Evolutionary conservation across 2,797 vertebrate species (phyloP).

Genomic region (Megalops cyprinoides): DNA sequence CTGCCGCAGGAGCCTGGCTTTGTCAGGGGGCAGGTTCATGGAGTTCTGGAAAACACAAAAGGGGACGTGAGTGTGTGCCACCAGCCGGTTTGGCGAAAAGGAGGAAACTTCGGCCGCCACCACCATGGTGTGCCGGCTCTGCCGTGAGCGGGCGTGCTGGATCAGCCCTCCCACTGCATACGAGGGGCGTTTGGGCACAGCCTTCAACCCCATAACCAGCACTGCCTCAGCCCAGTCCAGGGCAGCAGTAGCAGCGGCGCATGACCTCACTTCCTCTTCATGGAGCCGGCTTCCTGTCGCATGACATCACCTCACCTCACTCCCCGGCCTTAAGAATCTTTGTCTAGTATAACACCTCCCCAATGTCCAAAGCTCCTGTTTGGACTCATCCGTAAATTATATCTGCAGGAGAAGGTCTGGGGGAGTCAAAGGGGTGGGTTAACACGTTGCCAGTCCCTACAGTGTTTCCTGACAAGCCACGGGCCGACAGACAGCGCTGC

Average conservation of each 20-base stretch:
- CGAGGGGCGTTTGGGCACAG: too few species aligned
- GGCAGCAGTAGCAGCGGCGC: slow-evolving; percentile 25
- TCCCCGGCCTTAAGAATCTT: neutral
- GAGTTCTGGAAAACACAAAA: slow-evolving; percentile 79
- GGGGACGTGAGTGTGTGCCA: too few species aligned
- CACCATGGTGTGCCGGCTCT: neutral
- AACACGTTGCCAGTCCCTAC: neutral
- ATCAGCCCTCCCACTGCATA: too few species aligned
- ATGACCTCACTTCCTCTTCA: slow-evolving; percentile 74
- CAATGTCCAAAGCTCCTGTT: neutral
- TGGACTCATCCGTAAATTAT: neutral
- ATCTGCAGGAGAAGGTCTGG: too few species aligned
- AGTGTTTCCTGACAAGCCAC: neutral
- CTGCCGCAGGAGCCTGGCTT: slow-evolving; percentile 88
- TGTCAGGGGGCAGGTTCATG: slow-evolving; percentile 92
- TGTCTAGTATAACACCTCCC: neutral
- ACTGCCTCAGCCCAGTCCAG: too few species aligned
- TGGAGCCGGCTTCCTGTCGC: slow-evolving; percentile 64
- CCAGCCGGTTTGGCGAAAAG: neutral
- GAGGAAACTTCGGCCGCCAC: neutral
- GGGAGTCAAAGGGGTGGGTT: too few species aligned
- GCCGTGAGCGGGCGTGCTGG: too few species aligned
- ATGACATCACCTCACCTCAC: slow-evolving; percentile 50
- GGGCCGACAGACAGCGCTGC: neutral
- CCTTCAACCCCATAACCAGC: too few species aligned